Percentiles rank a stretch among this genome's conserved stretches.
phyloP scores from a whole-genome alignment of 2,888 invertebrate genomes.

The Agrochola lychnidis region DNA sequence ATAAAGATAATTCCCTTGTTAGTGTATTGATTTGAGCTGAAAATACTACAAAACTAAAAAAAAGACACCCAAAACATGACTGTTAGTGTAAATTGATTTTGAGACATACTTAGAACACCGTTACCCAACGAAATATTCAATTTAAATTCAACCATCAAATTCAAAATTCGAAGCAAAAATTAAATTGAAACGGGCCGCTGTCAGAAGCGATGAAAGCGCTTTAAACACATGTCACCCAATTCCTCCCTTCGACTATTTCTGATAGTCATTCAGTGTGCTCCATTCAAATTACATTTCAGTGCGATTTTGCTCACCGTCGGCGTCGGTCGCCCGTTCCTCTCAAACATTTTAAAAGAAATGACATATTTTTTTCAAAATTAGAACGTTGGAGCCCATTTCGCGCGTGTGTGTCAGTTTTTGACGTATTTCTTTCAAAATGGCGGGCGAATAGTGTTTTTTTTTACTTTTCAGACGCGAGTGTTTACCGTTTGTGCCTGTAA shows the following conservation, averaged over 20 bases:
- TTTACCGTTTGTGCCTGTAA: slow-evolving; percentile 53
- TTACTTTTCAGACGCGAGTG: slow-evolving; percentile 40
- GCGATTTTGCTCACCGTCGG: slow-evolving; percentile 57
- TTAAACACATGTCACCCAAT: slow-evolving; percentile 55
- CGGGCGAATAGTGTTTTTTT: slow-evolving; percentile 59
- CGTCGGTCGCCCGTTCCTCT: slow-evolving; percentile 37
- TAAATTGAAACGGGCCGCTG: slow-evolving; percentile 32
- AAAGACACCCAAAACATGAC: background rate
- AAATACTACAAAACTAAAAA: background rate
- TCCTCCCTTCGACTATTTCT: slow-evolving; percentile 86
- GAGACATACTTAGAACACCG: slow-evolving; percentile 1
- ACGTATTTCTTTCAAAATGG: slow-evolving; percentile 63
- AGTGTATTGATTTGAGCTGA: background rate
- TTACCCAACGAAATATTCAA: background rate
- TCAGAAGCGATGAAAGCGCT: slow-evolving; percentile 74
- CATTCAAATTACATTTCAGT: slow-evolving; percentile 80
- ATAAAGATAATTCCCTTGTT: background rate
- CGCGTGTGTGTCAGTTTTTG: slow-evolving; percentile 61
- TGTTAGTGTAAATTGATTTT: too few species aligned
- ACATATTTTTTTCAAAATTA: slow-evolving; percentile 53
- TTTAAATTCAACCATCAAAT: background rate
- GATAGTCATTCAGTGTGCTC: slow-evolving; percentile 83
- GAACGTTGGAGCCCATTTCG: slow-evolving; percentile 50
- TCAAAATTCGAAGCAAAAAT: slow-evolving; percentile 23
- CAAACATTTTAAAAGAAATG: slow-evolving; percentile 23